Conservation (phyloP, 2,797 vertebrate species). For the Delichon dasypus region DNA sequence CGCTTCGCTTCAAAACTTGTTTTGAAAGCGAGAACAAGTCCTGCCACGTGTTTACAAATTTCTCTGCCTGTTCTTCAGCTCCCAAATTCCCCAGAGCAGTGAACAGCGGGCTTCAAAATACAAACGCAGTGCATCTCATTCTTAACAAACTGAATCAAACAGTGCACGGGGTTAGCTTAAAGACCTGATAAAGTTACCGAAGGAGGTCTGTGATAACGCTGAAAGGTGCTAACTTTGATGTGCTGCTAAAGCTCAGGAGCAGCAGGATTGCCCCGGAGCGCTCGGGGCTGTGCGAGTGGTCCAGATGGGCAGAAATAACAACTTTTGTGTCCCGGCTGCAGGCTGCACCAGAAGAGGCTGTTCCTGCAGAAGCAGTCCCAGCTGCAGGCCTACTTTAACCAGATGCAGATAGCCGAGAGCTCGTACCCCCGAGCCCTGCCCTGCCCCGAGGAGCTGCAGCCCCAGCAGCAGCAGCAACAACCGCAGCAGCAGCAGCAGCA, state of each 20-base stretch:
- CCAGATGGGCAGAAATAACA: not conserved
- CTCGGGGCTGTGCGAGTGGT: not conserved
- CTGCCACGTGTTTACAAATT: not conserved
- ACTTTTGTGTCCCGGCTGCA: slow-evolving; percentile 61
- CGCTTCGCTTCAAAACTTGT: not conserved
- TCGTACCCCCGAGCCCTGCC: slow-evolving; percentile 76
- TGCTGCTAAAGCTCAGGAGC: fast-evolving
- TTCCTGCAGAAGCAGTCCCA: slow-evolving; percentile 96
- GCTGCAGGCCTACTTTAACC: slow-evolving; percentile 95
- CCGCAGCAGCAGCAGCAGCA: not conserved
- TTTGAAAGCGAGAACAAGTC: not conserved
- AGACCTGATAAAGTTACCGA: fast-evolving
- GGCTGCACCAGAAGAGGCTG: slow-evolving; percentile 94
- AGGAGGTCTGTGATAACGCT: not conserved
- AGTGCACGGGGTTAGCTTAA: not conserved
- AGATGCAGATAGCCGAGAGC: slow-evolving; percentile 97
- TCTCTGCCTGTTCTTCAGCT: not conserved
- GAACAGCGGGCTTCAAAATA: not conserved
- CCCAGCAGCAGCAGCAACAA: not conserved
- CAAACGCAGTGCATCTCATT: not conserved
- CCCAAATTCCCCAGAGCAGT: not conserved
- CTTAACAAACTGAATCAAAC: not conserved
- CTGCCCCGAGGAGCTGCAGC: slow-evolving; percentile 58
- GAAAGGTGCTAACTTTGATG: not conserved
- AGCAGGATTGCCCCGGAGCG: no score